Evolutionary conservation across 2,113 vertebrate genomes (phyloP).

Genomic region (Lichenostomus cassidix): DNA sequence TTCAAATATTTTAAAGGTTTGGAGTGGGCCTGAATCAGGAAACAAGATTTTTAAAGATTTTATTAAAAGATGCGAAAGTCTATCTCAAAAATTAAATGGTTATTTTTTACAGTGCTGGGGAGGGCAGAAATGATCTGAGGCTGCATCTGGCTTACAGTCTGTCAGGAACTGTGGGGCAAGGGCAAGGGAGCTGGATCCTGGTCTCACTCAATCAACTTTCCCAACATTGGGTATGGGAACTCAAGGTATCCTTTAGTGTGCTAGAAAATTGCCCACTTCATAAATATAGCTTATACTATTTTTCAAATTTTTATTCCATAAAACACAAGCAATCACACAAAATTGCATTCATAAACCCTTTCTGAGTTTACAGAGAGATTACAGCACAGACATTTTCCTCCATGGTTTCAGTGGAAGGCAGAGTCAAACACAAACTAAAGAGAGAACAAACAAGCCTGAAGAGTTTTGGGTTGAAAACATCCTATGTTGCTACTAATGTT

Average conservation of each 20-base stretch:
- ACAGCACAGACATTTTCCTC: not conserved
- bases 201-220: not conserved
- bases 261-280: not conserved
- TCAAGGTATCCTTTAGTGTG: not conserved
- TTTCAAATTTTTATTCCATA: not conserved
- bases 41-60: not conserved
- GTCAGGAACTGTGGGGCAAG: not conserved
- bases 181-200: not conserved
- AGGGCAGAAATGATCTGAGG: not conserved
- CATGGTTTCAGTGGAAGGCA: not conserved
- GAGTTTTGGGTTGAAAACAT: not conserved
- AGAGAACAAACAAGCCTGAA: not conserved
- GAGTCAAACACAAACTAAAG: not conserved
- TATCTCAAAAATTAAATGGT: not conserved
- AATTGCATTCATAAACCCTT: not conserved
- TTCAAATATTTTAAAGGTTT: not conserved
- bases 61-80: not conserved
- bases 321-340: not conserved
- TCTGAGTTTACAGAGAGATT: not conserved
- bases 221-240: fast-evolving
- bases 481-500: not conserved
- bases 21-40: not conserved
- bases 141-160: not conserved
- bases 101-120: not conserved
- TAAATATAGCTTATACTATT: not conserved